Base-by-base conservation (phyloP, 2,888 invertebrate species). In the Buathra laborator region DNA sequence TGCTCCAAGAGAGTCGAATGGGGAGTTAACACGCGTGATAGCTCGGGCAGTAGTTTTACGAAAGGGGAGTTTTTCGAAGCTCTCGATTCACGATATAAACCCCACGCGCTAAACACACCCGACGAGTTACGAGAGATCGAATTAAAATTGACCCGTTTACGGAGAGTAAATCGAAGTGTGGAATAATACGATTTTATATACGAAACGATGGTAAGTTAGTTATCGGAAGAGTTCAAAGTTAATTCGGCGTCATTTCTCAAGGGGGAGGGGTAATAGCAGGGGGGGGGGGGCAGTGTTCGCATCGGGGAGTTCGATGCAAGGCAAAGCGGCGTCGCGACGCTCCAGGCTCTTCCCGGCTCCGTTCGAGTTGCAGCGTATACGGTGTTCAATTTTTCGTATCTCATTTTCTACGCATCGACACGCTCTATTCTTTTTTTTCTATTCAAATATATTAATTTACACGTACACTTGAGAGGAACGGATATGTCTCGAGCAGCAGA, bases 231-330 rank as follows among this genome's bases (percentile, higher is more conserved):
- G 67, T 37, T 37, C 12, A 6, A 59, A 29, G 43, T 68, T 59
- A 44, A 71, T 70, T 70, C 51, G 46, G 67, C 59, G 56, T 44
- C 48, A 44, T 53, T 56, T 14, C 12, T 2, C 16, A 10, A 14
- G 4, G 43, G n/a, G 64, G 32, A 43, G 76, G 51, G 48, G 37
- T 12, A 59, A 0, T n/a, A n/a, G n/a, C n/a, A n/a, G n/a, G 48
- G 43, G n/a, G 37, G 59, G 53, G 19, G 51, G 64, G 19, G 48
- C 16, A 66, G 19, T 64, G 72, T 53, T 84, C 43, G 32, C 62
- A 68, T 79, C 70, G 66, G 85, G 79, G 89, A 90, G 88, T 90
- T 90, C 88, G 86, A 90, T 89, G 90, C 90, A 80, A 70, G 90
- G 84, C 78, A 64, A 87, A 88, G 84, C 85, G 77, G 87, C 88